Conservation (phyloP, 2,113 vertebrate genomes). For the Brachyhypopomus gauderio region DNA sequence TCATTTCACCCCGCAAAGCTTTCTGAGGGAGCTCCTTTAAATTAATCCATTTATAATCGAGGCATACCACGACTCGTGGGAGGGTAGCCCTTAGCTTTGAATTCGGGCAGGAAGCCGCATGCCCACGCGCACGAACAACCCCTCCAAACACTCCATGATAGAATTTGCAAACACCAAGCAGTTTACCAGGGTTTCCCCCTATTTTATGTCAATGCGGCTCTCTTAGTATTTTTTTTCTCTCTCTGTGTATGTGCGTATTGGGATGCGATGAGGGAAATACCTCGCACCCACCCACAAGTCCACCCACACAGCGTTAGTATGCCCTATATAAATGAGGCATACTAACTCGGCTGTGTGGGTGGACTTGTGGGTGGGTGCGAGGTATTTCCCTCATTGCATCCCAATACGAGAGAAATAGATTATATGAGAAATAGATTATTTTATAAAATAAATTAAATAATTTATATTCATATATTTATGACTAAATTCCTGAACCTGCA, state of each 20-base stretch:
- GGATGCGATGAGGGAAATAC: not conserved
- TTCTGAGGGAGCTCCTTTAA: conserved; percentile 36
- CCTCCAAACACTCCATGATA: conserved; percentile 11
- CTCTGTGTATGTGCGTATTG: not conserved
- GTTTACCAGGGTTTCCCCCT: conserved; percentile 24
- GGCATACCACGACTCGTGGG: conserved; percentile 46
- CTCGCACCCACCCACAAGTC: not conserved
- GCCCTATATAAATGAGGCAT: too few relatives aligned
- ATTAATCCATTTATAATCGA: conserved; percentile 55
- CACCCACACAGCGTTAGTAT: too few relatives aligned
- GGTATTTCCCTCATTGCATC: too few relatives aligned
- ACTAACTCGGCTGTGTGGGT: too few relatives aligned
- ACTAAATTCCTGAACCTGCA: too few relatives aligned
- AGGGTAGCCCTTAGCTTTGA: conserved; percentile 40
- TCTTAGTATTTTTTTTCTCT: too few relatives aligned
- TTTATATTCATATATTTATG: too few relatives aligned
- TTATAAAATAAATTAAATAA: too few relatives aligned
- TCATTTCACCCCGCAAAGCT: conserved; percentile 42
- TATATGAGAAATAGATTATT: too few relatives aligned
- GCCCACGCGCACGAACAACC: conserved; percentile 18
- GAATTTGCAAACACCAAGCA: not conserved
- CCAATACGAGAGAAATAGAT: too few relatives aligned
- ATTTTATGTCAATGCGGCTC: not conserved
- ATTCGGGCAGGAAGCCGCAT: conserved; percentile 30
- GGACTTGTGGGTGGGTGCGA: too few relatives aligned